Evolutionary conservation across 2,797 vertebrate species (phyloP).

Genomic region (Vireo griseus): DNA sequence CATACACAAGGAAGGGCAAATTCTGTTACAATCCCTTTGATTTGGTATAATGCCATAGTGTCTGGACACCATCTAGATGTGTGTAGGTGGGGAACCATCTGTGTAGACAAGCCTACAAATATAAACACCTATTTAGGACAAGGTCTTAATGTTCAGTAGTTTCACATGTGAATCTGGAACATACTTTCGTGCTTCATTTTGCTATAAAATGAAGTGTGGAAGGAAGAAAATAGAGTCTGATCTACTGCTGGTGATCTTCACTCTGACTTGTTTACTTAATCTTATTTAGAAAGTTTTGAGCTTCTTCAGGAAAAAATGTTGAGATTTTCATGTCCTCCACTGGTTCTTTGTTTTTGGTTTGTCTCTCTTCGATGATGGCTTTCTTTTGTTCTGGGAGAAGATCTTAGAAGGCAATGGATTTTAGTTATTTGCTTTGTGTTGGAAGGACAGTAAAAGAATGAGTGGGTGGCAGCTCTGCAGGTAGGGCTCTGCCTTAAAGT

Average conservation of each 20-base stretch:
- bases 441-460: background rate
- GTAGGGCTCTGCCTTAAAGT: background rate
- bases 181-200: conserved; percentile 13
- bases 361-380: background rate
- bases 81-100: conserved; percentile 6
- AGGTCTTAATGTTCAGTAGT: background rate
- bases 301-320: background rate
- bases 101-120: background rate
- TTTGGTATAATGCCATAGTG: background rate
- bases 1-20: background rate
- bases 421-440: background rate
- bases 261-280: conserved; percentile 15
- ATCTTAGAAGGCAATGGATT: background rate
- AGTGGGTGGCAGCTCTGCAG: background rate
- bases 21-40: background rate
- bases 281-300: background rate
- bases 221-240: conserved; percentile 9
- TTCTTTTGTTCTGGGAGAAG: background rate
- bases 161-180: background rate
- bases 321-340: background rate
- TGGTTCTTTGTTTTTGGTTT: conserved; percentile 18
- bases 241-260: conserved; percentile 25
- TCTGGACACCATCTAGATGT: background rate
- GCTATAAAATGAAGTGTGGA: background rate
- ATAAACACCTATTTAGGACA: conserved; percentile 31